phyloP scores from a whole-genome alignment of 64 coral and sea anemone species.

The Hydrozoanthus tunicans region DNA sequence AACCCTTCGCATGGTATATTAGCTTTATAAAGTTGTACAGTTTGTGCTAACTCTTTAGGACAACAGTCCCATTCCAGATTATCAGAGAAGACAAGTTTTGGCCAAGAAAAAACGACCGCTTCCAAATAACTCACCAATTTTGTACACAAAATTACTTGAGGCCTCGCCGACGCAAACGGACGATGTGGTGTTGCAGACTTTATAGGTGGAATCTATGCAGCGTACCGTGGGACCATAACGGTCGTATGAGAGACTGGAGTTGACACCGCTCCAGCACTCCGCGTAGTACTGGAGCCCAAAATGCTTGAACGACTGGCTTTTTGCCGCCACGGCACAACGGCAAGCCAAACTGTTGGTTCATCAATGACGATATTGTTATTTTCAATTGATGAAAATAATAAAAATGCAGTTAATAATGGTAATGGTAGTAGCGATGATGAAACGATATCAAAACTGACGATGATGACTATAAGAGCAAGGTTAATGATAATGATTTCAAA shows the following conservation, averaged over 20 bases:
- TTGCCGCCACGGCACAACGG: constrained; percentile 25
- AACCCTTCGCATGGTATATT: no score
- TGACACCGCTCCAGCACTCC: constrained; percentile 38
- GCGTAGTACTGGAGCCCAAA: constrained; percentile 45
- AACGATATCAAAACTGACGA: no score
- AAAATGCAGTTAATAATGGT: no score
- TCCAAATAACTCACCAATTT: not conserved
- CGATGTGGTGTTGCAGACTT: not conserved
- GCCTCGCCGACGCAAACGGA: constrained; percentile 15
- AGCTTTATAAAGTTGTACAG: no score
- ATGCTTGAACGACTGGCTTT: not conserved
- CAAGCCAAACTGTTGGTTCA: constrained; percentile 15
- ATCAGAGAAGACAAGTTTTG: no score
- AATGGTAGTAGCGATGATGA: no score
- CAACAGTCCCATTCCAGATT: no score
- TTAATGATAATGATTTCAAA: no score
- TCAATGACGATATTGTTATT: no score
- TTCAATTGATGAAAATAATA: no score
- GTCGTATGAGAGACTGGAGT: not conserved
- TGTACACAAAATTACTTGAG: constrained; percentile 35
- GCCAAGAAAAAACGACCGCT: not conserved
- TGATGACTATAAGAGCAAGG: no score
- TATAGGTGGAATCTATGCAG: constrained; percentile 18
- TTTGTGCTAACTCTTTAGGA: no score
- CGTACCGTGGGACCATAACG: not conserved